phyloP scores from a whole-genome alignment of 2,888 invertebrate genomes.

The Limnephilus auricula region DNA sequence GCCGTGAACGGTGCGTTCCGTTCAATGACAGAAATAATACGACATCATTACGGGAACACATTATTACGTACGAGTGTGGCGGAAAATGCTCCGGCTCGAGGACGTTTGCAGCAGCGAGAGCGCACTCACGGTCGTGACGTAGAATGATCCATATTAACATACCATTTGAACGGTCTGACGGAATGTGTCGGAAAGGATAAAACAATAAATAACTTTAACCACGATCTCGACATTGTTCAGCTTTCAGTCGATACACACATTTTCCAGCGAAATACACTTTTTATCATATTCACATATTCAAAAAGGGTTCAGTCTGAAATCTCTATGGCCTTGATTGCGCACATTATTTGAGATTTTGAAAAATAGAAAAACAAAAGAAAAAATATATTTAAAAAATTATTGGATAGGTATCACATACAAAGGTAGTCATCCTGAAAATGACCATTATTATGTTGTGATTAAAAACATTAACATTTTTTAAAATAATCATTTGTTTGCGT shows the following conservation, averaged over 20 bases:
- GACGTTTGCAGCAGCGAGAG: neutral
- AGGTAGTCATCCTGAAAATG: too few relatives aligned
- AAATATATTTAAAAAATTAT: too few relatives aligned
- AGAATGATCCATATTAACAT: neutral
- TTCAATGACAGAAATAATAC: slow-evolving; percentile 24
- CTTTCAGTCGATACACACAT: neutral
- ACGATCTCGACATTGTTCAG: neutral
- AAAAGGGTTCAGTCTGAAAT: neutral
- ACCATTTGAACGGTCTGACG: neutral
- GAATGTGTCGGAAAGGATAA: neutral
- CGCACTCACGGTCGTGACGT: neutral
- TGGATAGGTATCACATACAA: too few relatives aligned
- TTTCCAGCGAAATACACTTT: neutral
- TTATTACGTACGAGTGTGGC: slow-evolving; percentile 3
- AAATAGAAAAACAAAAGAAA: too few relatives aligned
- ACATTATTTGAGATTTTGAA: neutral
- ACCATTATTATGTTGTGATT: too few relatives aligned
- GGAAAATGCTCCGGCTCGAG: neutral
- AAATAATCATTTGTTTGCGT: too few relatives aligned
- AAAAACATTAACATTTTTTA: too few relatives aligned
- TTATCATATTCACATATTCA: neutral
- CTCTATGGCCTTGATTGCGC: neutral
- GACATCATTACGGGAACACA: slow-evolving; percentile 6
- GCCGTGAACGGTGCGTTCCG: neutral
- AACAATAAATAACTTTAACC: neutral